These are phyloP conservation scores for Rhadinocentrus ornatus DNA, from an alignment of 2,797 vertebrate species.

Conservation along the genomic window DNA sequence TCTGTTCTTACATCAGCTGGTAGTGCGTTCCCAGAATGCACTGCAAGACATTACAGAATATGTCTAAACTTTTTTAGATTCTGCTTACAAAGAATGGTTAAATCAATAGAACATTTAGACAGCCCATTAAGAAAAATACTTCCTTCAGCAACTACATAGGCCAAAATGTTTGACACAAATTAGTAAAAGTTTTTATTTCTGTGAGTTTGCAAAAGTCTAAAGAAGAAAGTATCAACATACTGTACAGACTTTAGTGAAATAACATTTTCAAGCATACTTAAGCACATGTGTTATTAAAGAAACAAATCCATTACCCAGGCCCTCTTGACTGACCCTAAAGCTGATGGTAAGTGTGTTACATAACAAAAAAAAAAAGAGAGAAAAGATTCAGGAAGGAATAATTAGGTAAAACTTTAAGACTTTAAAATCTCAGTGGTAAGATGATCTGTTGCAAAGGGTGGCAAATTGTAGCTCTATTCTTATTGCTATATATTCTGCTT, in stretches of 20 bases:
- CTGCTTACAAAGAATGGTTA: slow-evolving; percentile 17
- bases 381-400: slow-evolving; percentile 56
- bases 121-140: slow-evolving; percentile 31
- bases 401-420: slow-evolving; percentile 57
- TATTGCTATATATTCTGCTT: slow-evolving; percentile 14
- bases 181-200: not conserved
- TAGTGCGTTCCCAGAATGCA: slow-evolving; percentile 27
- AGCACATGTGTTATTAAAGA: slow-evolving; percentile 19
- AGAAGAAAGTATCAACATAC: not conserved
- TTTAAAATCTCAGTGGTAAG: slow-evolving; percentile 32
- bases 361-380: slow-evolving; percentile 21
- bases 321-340: slow-evolving; percentile 48
- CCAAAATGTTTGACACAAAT: slow-evolving; percentile 1
- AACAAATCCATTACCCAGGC: slow-evolving; percentile 44
- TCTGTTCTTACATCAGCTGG: slow-evolving; percentile 9
- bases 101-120: slow-evolving; percentile 7
- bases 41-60: slow-evolving; percentile 21
- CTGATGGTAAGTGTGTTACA: slow-evolving; percentile 48
- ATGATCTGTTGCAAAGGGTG: slow-evolving; percentile 37
- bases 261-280: slow-evolving; percentile 19
- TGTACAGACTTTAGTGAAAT: slow-evolving; percentile 17
- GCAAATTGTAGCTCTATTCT: slow-evolving; percentile 25
- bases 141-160: slow-evolving; percentile 8
- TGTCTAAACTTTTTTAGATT: slow-evolving; percentile 30
- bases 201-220: slow-evolving; percentile 6